Base-by-base conservation (phyloP, 2,797 vertebrate species). In the Sarcophilus harrisii region DNA sequence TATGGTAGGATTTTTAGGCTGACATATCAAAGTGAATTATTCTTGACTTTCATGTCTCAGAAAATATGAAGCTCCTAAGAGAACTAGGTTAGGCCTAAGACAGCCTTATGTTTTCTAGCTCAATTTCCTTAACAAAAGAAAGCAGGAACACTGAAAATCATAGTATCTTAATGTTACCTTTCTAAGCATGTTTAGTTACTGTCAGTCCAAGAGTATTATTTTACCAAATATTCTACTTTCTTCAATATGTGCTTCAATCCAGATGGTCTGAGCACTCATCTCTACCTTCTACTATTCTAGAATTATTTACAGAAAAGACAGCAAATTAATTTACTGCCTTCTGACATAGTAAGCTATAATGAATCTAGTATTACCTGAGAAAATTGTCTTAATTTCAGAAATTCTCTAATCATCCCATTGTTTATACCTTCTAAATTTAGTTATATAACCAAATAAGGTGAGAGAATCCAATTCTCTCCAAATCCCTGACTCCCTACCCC, bases 301-400 rank as follows among this genome's bases (percentile, higher is more conserved):
- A 95, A 95, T 92, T 95, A 92, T 58, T 45, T 89, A 90, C 55
- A n/a, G 57, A 92, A 92, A 98, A 96, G n/a, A 94, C 91, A 45
- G 16, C 6, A 92, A 95, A 49, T 92, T 52, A 92, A 95, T 92
- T 89, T 49, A 90, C 58, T 91, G 38, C 24, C 38, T 38, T 81
- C 5, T 38, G 66, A 81, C n/a, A 73, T 8, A 66, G 62, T n/a
- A 90, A 90, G 57, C 94, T 32, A 16, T 24, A 16, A 60, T 13
- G 21, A 94, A 52, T 93, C 92, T 90, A 18, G 18, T 81, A 45
- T 38, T 81, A 27, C 38, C 38, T 81, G 95, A 38, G 94, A 94
- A 94, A 94, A 93, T 10, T 90, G 57, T 54, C 10, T 10, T 27
- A 1, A 95, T 52, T 49, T 97, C 90, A 93, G 27, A 92, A 60